Percentiles rank a stretch among this genome's conserved stretches.
phyloP scores from a whole-genome alignment of 2,888 invertebrate species.

The Argyresthia albistria region DNA sequence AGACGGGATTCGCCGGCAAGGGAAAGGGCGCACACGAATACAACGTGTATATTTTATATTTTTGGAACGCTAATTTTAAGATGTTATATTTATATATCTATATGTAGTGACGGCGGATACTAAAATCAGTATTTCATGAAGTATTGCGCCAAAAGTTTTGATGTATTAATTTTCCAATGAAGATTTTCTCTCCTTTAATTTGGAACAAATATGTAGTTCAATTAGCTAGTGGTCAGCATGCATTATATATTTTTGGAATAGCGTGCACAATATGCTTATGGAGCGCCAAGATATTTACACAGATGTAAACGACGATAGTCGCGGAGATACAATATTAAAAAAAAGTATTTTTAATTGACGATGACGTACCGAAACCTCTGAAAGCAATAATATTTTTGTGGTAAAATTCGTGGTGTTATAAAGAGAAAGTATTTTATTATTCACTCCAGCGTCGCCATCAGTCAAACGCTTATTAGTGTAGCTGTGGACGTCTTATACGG shows the following conservation, averaged over 20 bases:
- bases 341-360: slow-evolving; percentile 16
- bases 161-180: slow-evolving; percentile 68
- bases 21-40: slow-evolving; percentile 54
- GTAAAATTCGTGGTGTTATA: slow-evolving; percentile 36
- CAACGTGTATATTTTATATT: slow-evolving; percentile 72
- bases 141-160: slow-evolving; percentile 71
- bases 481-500: slow-evolving; percentile 1
- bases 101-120: slow-evolving; percentile 69
- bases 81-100: slow-evolving; percentile 73
- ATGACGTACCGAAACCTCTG: slow-evolving; percentile 44
- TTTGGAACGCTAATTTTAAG: slow-evolving; percentile 73
- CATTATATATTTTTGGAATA: slow-evolving; percentile 60
- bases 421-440: slow-evolving; percentile 58
- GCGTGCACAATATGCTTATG: slow-evolving; percentile 62
- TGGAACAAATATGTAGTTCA: slow-evolving; percentile 39
- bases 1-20: slow-evolving; percentile 37
- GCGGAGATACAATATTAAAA: slow-evolving; percentile 20
- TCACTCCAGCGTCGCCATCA: slow-evolving; percentile 49
- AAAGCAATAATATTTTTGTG: slow-evolving; percentile 70
- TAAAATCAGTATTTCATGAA: slow-evolving; percentile 62
- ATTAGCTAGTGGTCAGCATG: slow-evolving; percentile 67
- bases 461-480: slow-evolving; percentile 7
- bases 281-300: slow-evolving; percentile 38
- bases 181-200: slow-evolving; percentile 47
- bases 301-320: slow-evolving; percentile 18